A percentile compares a stretch with the other conserved stretches of the same genome.
phyloP scores from a whole-genome alignment of 2,797 vertebrate species.

The Gobio occitaniae region DNA sequence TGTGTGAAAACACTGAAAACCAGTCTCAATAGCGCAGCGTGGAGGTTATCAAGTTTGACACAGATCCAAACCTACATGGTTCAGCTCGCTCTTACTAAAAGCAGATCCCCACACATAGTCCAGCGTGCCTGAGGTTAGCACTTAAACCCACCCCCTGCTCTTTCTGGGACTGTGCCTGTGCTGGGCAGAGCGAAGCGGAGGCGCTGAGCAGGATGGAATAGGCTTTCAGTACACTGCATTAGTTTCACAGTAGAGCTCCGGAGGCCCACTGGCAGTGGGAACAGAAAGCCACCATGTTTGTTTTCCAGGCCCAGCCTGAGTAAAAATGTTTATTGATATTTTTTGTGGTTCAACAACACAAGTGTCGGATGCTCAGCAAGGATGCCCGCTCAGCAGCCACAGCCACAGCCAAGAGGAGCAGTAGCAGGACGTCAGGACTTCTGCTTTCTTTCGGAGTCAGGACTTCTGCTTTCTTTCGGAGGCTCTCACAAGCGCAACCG shows the following conservation, averaged over 20 bases:
- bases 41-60: conserved; percentile 31
- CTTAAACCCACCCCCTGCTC: conserved; percentile 40
- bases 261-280: conserved; percentile 67
- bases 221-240: conserved; percentile 70
- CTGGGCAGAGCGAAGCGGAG: conserved; percentile 34
- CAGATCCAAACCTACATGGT: conserved; percentile 32
- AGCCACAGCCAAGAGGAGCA: conserved; percentile 70
- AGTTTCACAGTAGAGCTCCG: conserved; percentile 65
- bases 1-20: conserved; percentile 33
- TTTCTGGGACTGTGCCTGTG: conserved; percentile 30
- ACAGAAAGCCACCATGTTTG: conserved; percentile 67
- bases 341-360: conserved; percentile 73
- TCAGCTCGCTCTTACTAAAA: conserved; percentile 42
- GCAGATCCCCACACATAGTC: conserved; percentile 36
- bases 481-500: conserved; percentile 50
- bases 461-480: conserved; percentile 42
- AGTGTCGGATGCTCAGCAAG: conserved; percentile 59
- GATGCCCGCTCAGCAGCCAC: conserved; percentile 73
- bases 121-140: conserved; percentile 44
- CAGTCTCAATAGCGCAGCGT: conserved; percentile 20
- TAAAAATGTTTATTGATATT: conserved; percentile 80
- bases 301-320: conserved; percentile 70
- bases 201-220: conserved; percentile 40
- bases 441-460: conserved; percentile 50
- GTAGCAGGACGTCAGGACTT: conserved; percentile 47